Evolutionary conservation across 2,113 vertebrate species (phyloP), one percentile per base, ranked within the genome.

Genomic region (Phyllostomus discolor): DNA sequence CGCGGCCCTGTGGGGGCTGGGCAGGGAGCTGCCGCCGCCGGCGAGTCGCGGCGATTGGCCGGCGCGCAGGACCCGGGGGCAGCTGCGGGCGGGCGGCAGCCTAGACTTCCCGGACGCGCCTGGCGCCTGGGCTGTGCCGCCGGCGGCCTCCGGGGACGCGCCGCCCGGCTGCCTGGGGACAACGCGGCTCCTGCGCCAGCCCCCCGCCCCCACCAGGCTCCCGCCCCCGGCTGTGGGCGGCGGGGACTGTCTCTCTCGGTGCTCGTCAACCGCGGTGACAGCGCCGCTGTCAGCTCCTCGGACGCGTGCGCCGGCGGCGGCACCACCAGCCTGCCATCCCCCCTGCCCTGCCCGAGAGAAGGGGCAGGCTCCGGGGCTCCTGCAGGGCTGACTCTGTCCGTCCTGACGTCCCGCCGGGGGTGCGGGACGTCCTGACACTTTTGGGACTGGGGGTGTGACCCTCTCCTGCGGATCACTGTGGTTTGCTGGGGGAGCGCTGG

Each of bases 21-120:
- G 9, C 66, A 22, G 10, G 43, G 41, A 48, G 89, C 26, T 8
- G 62, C 38, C 9, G 85, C 78, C 85, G n/a, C 69, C 22, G 69
- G 82, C 88, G 54, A 83, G 95, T 31, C 28, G 38, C 24, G 10
- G 52, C 82, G n/a, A 95, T 75, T 90, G 96, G 88, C 88, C 48
- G 54, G 43, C 54, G 73, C 90, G 33, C 91, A 7, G 66, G 90
- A 66, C 83, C 90, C 46, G 15, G 50, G 96, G 97, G 95, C 90
- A 91, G 92, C 96, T 91, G 90, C 69, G 31, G 95, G 95, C 91
- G 24, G 94, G 28, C 59, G 33, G 85, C 89, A n/a, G 84, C 87
- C 86, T 92, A 97, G 97, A 97, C 95, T 96, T 97, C 94, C 94
- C 80, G 75, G 96, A 97, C 84, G 90, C 46, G 91, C 92, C 96